Evolutionary conservation across 2,888 invertebrate genomes (phyloP), one percentile per base, ranked within the genome.

Genomic region (Anodontia alba): DNA sequence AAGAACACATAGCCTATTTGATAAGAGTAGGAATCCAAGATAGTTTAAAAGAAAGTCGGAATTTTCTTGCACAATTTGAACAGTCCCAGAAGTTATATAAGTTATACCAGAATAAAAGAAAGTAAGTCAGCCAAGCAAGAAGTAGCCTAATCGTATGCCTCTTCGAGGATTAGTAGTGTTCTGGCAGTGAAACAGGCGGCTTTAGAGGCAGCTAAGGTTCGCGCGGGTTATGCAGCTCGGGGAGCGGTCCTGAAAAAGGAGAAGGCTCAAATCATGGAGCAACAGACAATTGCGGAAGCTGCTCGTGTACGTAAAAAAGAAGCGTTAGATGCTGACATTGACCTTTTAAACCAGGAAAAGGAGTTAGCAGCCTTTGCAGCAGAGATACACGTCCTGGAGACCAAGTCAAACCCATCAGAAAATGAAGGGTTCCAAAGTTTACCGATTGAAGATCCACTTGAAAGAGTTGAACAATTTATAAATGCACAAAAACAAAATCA

Each of bases 281-380:
- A 62, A 62, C 62, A 62, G 17, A 62, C 5, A 33, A 33, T 62
- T 62, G 62, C 62, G 3, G 62, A 62, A 62, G 62, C 62, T 1
- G 62, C 62, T 31, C 62, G 33, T 17, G 20, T 62, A 20, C 31
- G 62, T 5, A 62, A 62, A 62, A 31, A 62, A 33, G 31, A 33
- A 62, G 62, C 31, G 33, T 33, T 62, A 17, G 62, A 3, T 33
- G 62, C 62, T 1, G 62, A 62, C 33, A 10, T 62, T 10, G 33
- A 62, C 20, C 33, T 62, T 33, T 33, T 62, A 33, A 62, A 62
- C 20, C 62, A 62, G 33, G 23, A 33, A 33, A 62, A 62, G 62
- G 62, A 62, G 33, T 3, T 62, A 17, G 62, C 62, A 62, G 62
- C 33, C 33, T 62, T 12, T 33, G 62, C 31, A 1, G 33, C 33